A percentile compares a stretch with the other conserved stretches of the same genome.
These are phyloP conservation scores for Amphimedon queenslandica DNA, from an alignment of 37 sponge, comb jelly and placozoan genomes.

Conservation along the genomic window DNA sequence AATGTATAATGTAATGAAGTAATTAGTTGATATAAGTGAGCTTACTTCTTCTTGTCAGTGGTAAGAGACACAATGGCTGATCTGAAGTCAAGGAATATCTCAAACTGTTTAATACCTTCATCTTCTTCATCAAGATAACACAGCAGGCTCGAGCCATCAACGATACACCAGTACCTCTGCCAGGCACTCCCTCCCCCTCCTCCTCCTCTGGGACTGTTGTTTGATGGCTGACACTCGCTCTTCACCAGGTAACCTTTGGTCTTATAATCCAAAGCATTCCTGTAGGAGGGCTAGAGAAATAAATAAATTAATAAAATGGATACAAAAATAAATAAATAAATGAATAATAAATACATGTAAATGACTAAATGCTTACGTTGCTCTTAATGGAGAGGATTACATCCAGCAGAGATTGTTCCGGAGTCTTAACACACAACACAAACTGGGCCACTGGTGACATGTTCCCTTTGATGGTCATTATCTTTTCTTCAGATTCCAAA, in stretches of 20 bases:
- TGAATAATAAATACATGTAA: too few species aligned
- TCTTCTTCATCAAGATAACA: conserved; percentile 71
- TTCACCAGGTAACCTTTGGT: conserved; percentile 68
- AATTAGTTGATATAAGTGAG: not conserved
- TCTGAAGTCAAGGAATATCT: conserved; percentile 27
- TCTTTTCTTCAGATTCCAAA: conserved; percentile 37
- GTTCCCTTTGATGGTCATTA: conserved; percentile 24
- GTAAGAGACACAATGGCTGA: conserved; percentile 9
- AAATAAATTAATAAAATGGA: too few species aligned
- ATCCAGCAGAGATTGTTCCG: conserved; percentile 12
- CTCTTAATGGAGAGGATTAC: conserved; percentile 28
- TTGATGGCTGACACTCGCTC: conserved; percentile 13
- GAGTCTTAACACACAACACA: conserved; percentile 36
- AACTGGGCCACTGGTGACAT: conserved; percentile 30
- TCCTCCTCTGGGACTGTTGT: not conserved
- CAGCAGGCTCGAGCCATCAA: conserved; percentile 77
- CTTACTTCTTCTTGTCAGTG: conserved; percentile 47
- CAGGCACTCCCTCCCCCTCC: conserved; percentile 21
- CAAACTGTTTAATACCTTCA: conserved; percentile 57
- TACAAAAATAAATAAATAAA: too few species aligned
- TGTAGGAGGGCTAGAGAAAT: conserved; percentile 40
- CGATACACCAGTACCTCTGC: conserved; percentile 62
- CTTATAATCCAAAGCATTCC: conserved; percentile 12
- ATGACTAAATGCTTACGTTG: conserved; percentile 28
- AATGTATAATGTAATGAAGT: too few species aligned